Evolutionary conservation across 2,113 vertebrate genomes (phyloP).

Genomic region (Tympanuchus pallidicinctus): DNA sequence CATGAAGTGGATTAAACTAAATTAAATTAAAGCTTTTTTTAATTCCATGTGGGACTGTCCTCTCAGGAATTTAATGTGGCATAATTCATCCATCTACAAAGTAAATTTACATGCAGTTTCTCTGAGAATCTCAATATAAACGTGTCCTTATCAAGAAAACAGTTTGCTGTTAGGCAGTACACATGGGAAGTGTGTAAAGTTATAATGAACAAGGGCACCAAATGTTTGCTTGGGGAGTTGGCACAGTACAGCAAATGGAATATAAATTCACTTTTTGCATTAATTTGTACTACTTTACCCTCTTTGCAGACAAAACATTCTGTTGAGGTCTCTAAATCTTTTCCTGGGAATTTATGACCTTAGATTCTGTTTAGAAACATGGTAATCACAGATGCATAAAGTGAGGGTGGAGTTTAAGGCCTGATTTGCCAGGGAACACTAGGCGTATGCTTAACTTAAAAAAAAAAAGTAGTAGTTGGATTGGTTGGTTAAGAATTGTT

Average conservation of each 20-base stretch:
- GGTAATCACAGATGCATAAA: not conserved
- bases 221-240: not conserved
- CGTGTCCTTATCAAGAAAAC: not conserved
- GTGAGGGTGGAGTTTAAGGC: not conserved
- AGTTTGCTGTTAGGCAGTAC: not conserved
- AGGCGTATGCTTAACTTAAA: not conserved
- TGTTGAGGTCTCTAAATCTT: not conserved
- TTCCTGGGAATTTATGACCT: not conserved
- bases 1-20: slow-evolving; percentile 4
- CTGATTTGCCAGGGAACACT: not conserved
- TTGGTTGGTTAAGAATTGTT: slow-evolving; percentile 23
- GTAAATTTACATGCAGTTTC: slow-evolving; percentile 25
- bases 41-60: not conserved
- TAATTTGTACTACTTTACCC: not conserved
- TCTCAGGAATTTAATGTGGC: not conserved
- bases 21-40: slow-evolving; percentile 24
- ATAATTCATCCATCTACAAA: not conserved
- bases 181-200: slow-evolving; percentile 8
- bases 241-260: not conserved
- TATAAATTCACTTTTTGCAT: not conserved
- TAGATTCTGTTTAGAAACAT: not conserved
- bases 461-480: not conserved
- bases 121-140: not conserved
- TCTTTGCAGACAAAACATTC: not conserved
- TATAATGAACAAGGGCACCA: not conserved